Conservation (phyloP, 2,797 vertebrate genomes). For the Aplochiton taeniatus region DNA sequence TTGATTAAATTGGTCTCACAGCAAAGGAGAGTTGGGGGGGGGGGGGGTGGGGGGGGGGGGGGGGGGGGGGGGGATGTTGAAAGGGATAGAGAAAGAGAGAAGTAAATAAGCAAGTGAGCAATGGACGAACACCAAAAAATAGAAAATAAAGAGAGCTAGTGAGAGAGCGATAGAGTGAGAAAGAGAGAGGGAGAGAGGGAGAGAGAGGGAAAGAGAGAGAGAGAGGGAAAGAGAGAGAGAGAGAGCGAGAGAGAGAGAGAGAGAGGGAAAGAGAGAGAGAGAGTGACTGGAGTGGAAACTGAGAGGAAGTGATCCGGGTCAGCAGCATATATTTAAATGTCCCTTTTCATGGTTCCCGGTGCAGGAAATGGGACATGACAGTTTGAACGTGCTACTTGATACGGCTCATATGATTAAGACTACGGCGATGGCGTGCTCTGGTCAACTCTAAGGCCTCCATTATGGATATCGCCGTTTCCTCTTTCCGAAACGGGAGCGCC, state of each 20-base stretch:
- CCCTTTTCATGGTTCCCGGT: conserved; percentile 34
- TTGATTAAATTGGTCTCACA: conserved; percentile 58
- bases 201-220: conserved; percentile 1
- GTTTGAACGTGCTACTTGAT: conserved; percentile 44
- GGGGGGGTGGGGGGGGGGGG: conserved; percentile 35
- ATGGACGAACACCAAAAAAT: conserved; percentile 14
- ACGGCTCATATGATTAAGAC: conserved; percentile 36
- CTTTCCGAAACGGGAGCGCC: conserved; percentile 34
- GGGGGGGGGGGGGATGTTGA: conserved; percentile 8
- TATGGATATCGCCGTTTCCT: conserved; percentile 33
- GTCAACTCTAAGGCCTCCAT: conserved; percentile 28
- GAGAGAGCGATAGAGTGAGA: conserved; percentile 7
- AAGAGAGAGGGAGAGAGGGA: conserved; percentile 8
- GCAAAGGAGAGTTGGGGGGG: conserved; percentile 10
- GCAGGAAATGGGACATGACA: conserved; percentile 40
- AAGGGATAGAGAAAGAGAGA: conserved; percentile 1
- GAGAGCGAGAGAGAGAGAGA: conserved; percentile 27
- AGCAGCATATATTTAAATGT: conserved; percentile 30
- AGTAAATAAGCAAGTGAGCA: neutral
- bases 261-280: conserved; percentile 17
- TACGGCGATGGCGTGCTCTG: conserved; percentile 33
- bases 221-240: no score
- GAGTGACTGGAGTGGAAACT: conserved; percentile 23
- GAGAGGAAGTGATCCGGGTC: conserved; percentile 34
- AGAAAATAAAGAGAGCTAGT: conserved; percentile 20